Conservation (phyloP, 2,113 vertebrate genomes). For the Vireo altiloquus region DNA sequence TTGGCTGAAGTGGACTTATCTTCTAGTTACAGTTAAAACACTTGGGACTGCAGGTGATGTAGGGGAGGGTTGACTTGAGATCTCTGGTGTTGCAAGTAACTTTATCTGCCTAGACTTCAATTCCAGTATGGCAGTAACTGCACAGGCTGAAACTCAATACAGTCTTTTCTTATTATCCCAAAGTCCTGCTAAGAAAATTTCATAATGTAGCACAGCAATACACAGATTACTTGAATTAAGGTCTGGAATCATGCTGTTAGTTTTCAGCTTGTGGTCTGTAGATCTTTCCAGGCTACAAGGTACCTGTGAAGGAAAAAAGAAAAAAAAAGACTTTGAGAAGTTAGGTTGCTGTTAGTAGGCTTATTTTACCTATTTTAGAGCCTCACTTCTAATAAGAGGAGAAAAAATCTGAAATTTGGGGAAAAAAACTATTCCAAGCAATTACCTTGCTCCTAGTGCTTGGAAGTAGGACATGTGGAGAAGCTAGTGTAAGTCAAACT, state of each 20-base stretch:
- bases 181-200: background rate
- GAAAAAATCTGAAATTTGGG: background rate
- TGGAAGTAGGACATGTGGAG: background rate
- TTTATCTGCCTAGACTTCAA: background rate
- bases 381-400: background rate
- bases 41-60: background rate
- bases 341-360: background rate
- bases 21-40: background rate
- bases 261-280: background rate
- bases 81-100: background rate
- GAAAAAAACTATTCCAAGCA: background rate
- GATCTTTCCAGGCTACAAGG: background rate
- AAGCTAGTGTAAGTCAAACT: background rate
- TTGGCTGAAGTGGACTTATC: background rate
- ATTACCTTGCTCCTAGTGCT: background rate
- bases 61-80: background rate
- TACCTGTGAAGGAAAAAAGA: accelerated
- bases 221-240: background rate
- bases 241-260: background rate
- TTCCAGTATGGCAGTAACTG: background rate
- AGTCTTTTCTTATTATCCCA: background rate
- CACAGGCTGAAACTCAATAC: background rate
- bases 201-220: background rate
- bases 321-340: background rate
- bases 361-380: background rate